Conservation (phyloP, 2,797 vertebrate genomes). For the Catostomus latipinnis region DNA sequence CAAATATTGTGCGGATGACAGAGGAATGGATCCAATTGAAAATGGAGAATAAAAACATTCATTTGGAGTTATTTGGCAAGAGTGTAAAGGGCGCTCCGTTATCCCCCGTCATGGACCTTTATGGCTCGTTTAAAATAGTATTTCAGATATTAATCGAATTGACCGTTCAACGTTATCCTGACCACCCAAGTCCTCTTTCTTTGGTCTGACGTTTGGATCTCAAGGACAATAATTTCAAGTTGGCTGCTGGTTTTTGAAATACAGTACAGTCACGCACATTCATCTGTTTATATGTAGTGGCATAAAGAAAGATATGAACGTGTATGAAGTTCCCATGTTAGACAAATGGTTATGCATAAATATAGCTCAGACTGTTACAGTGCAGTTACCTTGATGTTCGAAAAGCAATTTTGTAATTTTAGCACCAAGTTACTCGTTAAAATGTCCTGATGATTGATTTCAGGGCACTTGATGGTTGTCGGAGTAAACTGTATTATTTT, state of each 20-base stretch:
- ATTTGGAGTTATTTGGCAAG: conserved; percentile 54
- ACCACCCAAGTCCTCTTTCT: conserved; percentile 45
- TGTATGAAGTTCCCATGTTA: conserved; percentile 78
- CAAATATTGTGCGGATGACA: conserved; percentile 68
- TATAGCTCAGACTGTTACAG: conserved; percentile 76
- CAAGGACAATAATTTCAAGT: conserved; percentile 80
- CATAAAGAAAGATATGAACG: conserved; percentile 77
- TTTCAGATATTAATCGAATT: conserved; percentile 43
- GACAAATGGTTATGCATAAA: conserved; percentile 81
- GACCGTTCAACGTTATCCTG: conserved; percentile 17
- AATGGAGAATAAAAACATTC: conserved; percentile 58
- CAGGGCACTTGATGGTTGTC: conserved; percentile 10
- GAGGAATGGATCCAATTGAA: conserved; percentile 63
- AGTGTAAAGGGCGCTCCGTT: conserved; percentile 56
- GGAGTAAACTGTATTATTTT: conserved; percentile 24
- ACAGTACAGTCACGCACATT: conserved; percentile 79
- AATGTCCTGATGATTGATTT: conserved; percentile 7
- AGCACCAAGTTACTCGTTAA: conserved; percentile 67
- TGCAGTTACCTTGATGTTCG: conserved; percentile 75
- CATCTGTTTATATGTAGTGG: conserved; percentile 73
- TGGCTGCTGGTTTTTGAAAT: conserved; percentile 77
- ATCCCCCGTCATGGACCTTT: conserved; percentile 52
- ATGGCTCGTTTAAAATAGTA: conserved; percentile 45
- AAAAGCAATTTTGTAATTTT: conserved; percentile 65
- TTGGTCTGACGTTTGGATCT: conserved; percentile 52